Conservation (phyloP, 2,888 invertebrate species). For the Heliothis peltigera region DNA sequence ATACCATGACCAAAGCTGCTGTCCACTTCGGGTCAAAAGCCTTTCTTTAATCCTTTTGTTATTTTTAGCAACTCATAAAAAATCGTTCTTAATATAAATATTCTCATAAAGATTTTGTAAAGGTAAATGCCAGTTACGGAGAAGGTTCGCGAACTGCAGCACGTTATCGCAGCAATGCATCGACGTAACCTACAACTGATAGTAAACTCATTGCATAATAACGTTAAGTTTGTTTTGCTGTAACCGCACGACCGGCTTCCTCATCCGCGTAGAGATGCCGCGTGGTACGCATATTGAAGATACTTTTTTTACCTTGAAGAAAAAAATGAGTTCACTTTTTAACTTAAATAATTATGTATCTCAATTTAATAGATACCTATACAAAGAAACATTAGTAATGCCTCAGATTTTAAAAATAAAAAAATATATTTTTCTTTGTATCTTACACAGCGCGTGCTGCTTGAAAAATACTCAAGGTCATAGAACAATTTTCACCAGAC, state of each 20-base stretch:
- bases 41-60: not conserved
- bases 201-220: conserved; percentile 51
- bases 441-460: not conserved
- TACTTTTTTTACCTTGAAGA: not conserved
- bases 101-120: too few relatives aligned
- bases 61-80: not conserved
- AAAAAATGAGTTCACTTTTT: not conserved
- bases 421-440: not conserved
- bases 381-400: too few relatives aligned
- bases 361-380: too few relatives aligned
- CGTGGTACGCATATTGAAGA: conserved; percentile 36
- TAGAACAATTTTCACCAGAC: too few relatives aligned
- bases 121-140: conserved; percentile 3
- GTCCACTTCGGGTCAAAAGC: not conserved
- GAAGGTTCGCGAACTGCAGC: conserved; percentile 21
- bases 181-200: conserved; percentile 52
- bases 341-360: not conserved
- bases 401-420: too few relatives aligned
- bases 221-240: conserved; percentile 54
- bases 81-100: not conserved
- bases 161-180: conserved; percentile 40
- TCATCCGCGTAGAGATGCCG: conserved; percentile 46
- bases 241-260: conserved; percentile 55
- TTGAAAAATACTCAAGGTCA: not conserved
- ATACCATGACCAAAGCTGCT: not conserved